These are phyloP conservation scores for Cardiocondyla obscurior DNA, from an alignment of 1,140 invertebrate genomes.

Conservation along the genomic window DNA sequence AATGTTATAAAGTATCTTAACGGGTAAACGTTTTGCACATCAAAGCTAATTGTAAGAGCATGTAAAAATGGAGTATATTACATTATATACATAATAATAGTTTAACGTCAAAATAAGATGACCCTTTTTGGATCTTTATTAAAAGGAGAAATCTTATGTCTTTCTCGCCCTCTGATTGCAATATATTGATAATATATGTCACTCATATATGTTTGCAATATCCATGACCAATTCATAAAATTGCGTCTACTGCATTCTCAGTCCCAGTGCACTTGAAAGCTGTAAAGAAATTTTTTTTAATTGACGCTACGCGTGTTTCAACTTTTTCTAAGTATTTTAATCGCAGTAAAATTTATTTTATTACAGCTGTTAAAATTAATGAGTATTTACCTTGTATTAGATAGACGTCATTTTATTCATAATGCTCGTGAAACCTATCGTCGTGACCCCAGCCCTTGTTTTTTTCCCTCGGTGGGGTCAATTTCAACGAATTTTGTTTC, in stretches of 20 bases:
- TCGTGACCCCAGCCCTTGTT: conserved; percentile 37
- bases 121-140: neutral
- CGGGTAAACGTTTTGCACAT: no score
- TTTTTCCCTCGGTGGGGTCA: conserved; percentile 13
- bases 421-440: conserved; percentile 52
- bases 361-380: neutral
- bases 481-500: neutral
- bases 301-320: no score
- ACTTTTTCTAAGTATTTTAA: neutral
- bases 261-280: neutral
- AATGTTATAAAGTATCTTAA: neutral
- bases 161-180: neutral
- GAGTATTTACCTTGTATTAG: neutral
- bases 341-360: neutral
- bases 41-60: no score
- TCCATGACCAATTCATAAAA: no score
- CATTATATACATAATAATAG: no score
- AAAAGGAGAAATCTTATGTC: neutral
- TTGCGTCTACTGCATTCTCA: no score
- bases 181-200: neutral
- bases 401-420: conserved; percentile 5
- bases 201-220: no score
- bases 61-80: no score
- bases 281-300: conserved; percentile 9
- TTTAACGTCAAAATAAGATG: no score